phyloP scores from a whole-genome alignment of 2,797 vertebrate species.

The Sebastolobus altivelis region DNA sequence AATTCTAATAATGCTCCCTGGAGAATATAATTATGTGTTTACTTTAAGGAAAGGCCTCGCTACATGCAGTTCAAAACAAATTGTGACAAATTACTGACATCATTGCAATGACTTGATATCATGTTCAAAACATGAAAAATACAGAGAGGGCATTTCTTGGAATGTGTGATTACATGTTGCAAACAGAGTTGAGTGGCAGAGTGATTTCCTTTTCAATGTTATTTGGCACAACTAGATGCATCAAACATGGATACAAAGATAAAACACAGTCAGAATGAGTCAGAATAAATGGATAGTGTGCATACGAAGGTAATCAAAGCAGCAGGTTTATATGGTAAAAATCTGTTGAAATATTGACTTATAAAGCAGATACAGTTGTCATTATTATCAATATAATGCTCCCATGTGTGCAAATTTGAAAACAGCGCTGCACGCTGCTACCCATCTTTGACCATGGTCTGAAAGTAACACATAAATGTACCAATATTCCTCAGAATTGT shows the following conservation, averaged over 20 bases:
- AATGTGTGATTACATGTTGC: not conserved
- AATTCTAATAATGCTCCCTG: not conserved
- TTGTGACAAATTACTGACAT: conserved; percentile 3
- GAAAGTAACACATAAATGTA: not conserved
- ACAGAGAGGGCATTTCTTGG: not conserved
- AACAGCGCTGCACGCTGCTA: not conserved
- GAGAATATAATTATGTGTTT: conserved; percentile 6
- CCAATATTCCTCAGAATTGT: not conserved
- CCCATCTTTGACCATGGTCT: not conserved
- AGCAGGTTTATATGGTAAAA: not conserved
- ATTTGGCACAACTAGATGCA: not conserved
- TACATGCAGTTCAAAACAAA: not conserved
- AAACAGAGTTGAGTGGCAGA: not conserved
- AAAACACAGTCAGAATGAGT: not conserved
- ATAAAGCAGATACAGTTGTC: not conserved
- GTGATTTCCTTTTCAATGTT: not conserved
- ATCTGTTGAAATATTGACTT: not conserved
- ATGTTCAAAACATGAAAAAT: conserved; percentile 2
- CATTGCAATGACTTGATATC: not conserved
- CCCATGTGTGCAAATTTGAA: not conserved
- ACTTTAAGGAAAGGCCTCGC: not conserved
- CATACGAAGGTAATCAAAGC: not conserved
- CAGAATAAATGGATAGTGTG: not conserved
- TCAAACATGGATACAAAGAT: not conserved
- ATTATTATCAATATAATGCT: not conserved